Conservation (phyloP, 2,113 vertebrate species). For the Dasyornis broadbenti region DNA sequence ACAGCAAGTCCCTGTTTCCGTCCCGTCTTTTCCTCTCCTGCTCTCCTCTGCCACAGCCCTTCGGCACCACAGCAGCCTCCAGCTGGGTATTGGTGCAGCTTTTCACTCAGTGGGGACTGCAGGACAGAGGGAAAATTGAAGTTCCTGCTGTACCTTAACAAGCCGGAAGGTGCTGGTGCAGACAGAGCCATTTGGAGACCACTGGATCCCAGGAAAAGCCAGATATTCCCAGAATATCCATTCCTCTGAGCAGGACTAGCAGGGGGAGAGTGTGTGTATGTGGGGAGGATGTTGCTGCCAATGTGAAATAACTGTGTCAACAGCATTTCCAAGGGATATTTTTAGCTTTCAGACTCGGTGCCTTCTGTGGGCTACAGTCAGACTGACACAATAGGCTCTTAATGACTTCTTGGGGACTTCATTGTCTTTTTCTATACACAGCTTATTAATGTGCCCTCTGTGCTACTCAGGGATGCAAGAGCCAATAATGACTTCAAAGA, state of each 20-base stretch:
- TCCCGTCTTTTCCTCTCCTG: not conserved
- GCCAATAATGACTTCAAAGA: constrained; percentile 53
- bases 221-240: not conserved
- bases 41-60: not conserved
- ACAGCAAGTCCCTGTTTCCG: not conserved
- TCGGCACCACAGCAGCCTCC: not conserved
- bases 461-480: constrained; percentile 41
- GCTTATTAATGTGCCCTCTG: constrained; percentile 49
- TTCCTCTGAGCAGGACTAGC: not conserved
- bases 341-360: constrained; percentile 53
- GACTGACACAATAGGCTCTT: constrained; percentile 64
- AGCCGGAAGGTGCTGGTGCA: not conserved
- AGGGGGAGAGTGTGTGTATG: not conserved
- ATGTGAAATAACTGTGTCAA: constrained; percentile 43
- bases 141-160: not conserved
- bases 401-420: constrained; percentile 63
- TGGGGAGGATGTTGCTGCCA: constrained; percentile 1
- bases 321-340: constrained; percentile 53
- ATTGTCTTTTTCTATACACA: constrained; percentile 58
- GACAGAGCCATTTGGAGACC: not conserved
- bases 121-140: not conserved
- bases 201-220: not conserved
- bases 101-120: not conserved
- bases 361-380: constrained; percentile 55
- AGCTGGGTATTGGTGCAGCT: not conserved